Evolutionary conservation across 2,113 vertebrate species (phyloP).

Genomic region (Pyrgilauda ruficollis): DNA sequence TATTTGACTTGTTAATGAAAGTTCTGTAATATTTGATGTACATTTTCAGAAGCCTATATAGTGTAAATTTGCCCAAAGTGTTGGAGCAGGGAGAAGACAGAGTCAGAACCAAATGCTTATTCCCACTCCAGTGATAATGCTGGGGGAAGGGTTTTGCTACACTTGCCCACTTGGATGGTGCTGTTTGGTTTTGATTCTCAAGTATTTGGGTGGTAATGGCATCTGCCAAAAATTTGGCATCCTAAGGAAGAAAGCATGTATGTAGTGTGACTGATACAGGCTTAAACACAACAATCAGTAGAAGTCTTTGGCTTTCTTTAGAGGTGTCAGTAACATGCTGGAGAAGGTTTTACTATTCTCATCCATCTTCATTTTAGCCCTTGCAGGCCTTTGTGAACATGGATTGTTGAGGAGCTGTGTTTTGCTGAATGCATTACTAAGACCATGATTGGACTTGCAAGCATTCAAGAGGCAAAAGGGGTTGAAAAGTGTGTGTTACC

Average conservation of each 20-base stretch:
- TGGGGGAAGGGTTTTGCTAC: neutral
- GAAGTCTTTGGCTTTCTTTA: conserved; percentile 26
- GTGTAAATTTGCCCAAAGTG: conserved; percentile 21
- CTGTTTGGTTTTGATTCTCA: neutral
- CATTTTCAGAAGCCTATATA: neutral
- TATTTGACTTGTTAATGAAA: conserved; percentile 27
- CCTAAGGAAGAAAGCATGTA: neutral
- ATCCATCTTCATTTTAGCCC: neutral
- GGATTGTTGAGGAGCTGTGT: neutral
- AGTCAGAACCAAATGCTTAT: neutral
- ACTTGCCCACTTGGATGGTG: neutral
- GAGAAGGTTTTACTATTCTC: conserved; percentile 11
- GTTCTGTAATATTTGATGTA: neutral
- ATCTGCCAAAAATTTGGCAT: conserved; percentile 24
- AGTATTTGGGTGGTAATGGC: neutral
- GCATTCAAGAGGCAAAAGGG: neutral
- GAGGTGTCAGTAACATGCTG: neutral
- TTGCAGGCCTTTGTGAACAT: neutral
- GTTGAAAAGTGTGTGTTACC: neutral
- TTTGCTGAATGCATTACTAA: conserved; percentile 8
- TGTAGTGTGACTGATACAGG: conserved; percentile 1
- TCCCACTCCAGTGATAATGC: neutral
- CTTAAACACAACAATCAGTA: conserved; percentile 8
- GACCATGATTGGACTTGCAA: neutral
- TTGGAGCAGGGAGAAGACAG: neutral